Conservation (phyloP, 2,113 vertebrate species). For the Rhabdornis inornatus region DNA sequence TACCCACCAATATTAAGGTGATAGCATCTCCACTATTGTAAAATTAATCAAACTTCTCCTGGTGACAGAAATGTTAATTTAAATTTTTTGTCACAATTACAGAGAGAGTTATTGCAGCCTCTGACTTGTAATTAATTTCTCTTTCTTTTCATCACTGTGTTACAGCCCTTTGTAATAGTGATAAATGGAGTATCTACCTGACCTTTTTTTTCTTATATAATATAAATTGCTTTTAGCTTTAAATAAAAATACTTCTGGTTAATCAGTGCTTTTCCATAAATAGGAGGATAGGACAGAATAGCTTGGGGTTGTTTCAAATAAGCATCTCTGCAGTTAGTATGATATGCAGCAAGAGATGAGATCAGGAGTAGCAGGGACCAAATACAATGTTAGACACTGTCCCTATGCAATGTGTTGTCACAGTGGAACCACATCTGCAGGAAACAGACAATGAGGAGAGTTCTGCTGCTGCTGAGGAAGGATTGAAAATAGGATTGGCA, state of each 20-base stretch:
- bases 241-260: constrained; percentile 62
- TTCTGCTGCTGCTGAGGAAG: background rate
- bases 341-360: background rate
- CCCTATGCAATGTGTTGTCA: fast-evolving
- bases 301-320: constrained; percentile 4
- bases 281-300: constrained; percentile 3
- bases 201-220: constrained; percentile 57
- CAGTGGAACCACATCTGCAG: background rate
- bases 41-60: constrained; percentile 85
- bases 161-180: constrained; percentile 76
- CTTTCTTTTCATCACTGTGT: constrained; percentile 74
- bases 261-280: constrained; percentile 71
- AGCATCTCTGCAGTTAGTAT: background rate
- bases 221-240: constrained; percentile 66
- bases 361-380: background rate
- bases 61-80: constrained; percentile 83
- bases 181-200: constrained; percentile 77
- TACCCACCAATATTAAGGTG: constrained; percentile 68
- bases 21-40: constrained; percentile 76
- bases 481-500: background rate
- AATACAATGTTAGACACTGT: background rate
- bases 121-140: constrained; percentile 86
- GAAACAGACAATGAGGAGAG: background rate
- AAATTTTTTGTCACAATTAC: constrained; percentile 83
- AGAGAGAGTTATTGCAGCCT: constrained; percentile 77